These are phyloP conservation scores for Hemaris fuciformis DNA, from an alignment of 2,888 invertebrate genomes.

Conservation along the genomic window DNA sequence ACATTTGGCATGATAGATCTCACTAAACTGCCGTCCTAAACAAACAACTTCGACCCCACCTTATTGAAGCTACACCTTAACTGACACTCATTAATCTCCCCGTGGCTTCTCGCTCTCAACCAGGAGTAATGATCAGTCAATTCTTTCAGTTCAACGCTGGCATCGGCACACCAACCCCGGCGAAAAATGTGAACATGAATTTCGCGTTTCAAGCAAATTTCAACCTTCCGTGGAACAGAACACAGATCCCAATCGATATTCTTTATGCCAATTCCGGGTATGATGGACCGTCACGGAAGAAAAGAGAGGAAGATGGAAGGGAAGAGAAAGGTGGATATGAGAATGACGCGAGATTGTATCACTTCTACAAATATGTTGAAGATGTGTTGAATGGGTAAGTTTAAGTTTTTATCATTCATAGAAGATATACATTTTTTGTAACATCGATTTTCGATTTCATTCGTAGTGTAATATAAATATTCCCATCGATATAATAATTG, in stretches of 20 bases:
- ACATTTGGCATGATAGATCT: background rate
- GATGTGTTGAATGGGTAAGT: conserved; percentile 57
- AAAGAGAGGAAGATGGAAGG: conserved; percentile 37
- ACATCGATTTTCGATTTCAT: no score
- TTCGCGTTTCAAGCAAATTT: conserved; percentile 75
- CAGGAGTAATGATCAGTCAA: background rate
- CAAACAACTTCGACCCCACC: background rate
- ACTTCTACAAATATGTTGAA: conserved; percentile 68
- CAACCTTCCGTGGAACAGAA: conserved; percentile 69
- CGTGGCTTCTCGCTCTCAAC: background rate
- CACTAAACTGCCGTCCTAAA: background rate
- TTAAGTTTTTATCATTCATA: background rate
- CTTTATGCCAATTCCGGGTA: conserved; percentile 60
- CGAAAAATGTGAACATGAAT: conserved; percentile 60
- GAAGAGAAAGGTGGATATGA: conserved; percentile 39
- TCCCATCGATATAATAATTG: no score
- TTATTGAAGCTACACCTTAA: background rate
- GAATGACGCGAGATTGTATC: conserved; percentile 60
- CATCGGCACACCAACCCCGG: conserved; percentile 60
- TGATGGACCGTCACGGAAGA: conserved; percentile 49
- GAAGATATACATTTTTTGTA: no score
- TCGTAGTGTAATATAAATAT: no score
- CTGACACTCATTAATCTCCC: background rate
- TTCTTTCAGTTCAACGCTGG: conserved; percentile 64
- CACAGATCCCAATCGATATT: conserved; percentile 67